These are phyloP conservation scores for Rhagoletis pomonella DNA, from an alignment of 1,140 invertebrate genomes.

Conservation along the genomic window DNA sequence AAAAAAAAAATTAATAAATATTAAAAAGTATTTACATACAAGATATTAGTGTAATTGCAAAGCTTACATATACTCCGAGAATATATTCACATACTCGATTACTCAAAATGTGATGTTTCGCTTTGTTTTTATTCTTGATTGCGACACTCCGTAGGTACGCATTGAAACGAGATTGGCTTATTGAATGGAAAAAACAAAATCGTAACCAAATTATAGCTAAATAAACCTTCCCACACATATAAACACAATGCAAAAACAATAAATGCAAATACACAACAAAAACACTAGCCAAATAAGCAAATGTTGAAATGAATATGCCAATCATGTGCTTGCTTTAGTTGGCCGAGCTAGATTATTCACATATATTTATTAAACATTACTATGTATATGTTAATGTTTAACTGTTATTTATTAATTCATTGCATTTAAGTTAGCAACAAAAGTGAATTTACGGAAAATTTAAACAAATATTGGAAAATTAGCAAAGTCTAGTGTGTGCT, in stretches of 20 bases:
- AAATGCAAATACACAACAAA: neutral
- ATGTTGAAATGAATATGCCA: neutral
- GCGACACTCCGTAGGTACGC: neutral
- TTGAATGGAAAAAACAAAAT: neutral
- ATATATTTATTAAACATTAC: neutral
- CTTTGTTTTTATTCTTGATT: constrained; percentile 31
- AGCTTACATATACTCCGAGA: neutral
- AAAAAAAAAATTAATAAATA: constrained; percentile 31
- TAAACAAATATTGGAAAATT: neutral
- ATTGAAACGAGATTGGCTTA: neutral
- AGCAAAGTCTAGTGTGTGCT: neutral
- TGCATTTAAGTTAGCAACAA: neutral
- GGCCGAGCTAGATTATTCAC: neutral
- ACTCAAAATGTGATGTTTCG: neutral
- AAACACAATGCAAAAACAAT: neutral
- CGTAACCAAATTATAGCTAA: neutral
- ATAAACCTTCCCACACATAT: neutral
- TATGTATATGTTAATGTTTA: constrained; percentile 2
- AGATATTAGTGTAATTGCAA: neutral
- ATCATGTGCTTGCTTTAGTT: constrained; percentile 42
- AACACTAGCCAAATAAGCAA: neutral
- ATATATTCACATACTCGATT: neutral
- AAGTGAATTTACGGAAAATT: neutral
- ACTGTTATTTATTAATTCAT: neutral
- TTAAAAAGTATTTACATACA: neutral